These are phyloP conservation scores for Drosophila cognata DNA, from an alignment of 2,888 invertebrate genomes.

Conservation along the genomic window DNA sequence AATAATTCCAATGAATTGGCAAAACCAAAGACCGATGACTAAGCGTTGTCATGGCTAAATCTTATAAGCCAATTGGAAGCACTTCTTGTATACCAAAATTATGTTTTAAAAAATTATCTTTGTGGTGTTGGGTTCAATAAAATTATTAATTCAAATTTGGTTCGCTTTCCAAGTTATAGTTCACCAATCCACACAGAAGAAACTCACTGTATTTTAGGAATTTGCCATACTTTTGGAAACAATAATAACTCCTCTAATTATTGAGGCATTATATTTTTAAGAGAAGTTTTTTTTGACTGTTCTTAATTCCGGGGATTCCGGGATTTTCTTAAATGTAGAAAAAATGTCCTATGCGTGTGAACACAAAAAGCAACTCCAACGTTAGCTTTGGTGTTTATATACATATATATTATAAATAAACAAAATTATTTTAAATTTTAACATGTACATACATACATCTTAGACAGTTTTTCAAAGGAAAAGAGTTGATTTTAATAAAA, in stretches of 20 bases:
- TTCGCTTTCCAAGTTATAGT: background rate
- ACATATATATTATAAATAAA: background rate
- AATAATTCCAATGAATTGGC: slow-evolving; percentile 18
- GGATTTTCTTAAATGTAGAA: too few species aligned
- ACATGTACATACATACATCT: background rate
- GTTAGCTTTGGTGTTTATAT: background rate
- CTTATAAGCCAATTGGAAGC: background rate
- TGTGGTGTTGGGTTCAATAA: slow-evolving; percentile 34
- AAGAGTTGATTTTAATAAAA: too few species aligned
- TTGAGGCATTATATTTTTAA: background rate
- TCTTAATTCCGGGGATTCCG: background rate
- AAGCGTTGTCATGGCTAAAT: background rate
- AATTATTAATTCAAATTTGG: background rate
- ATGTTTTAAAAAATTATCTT: background rate
- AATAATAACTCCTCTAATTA: background rate
- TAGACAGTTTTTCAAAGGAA: background rate
- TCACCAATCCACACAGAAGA: background rate
- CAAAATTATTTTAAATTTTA: background rate
- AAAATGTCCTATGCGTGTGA: too few species aligned
- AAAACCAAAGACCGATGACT: slow-evolving; percentile 39
- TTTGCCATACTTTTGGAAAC: background rate
- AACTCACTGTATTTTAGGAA: background rate
- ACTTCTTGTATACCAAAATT: background rate
- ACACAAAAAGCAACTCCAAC: background rate
- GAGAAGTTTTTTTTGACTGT: background rate